These are phyloP conservation scores for Antheraea pernyi DNA, from an alignment of 1,140 invertebrate genomes.

Conservation along the genomic window DNA sequence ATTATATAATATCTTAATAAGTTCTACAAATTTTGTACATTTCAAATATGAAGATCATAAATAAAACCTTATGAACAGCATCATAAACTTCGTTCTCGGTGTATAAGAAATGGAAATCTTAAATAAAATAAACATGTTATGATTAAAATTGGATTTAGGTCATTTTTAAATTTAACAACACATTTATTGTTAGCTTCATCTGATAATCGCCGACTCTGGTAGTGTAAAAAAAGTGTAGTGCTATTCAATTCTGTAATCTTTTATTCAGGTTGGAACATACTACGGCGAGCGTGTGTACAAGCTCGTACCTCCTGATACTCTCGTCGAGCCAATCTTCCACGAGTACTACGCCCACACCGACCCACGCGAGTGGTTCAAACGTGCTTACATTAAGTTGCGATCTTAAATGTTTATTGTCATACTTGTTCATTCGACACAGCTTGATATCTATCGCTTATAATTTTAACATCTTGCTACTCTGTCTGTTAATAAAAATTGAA, in stretches of 20 bases:
- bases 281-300: slow-evolving; percentile 91
- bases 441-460: not conserved
- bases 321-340: slow-evolving; percentile 81
- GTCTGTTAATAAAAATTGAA: not conserved
- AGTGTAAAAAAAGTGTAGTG: too few species aligned
- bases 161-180: too few species aligned
- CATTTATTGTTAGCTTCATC: too few species aligned
- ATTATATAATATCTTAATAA: too few species aligned
- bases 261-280: slow-evolving; percentile 86
- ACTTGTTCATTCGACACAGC: not conserved
- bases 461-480: not conserved
- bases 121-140: too few species aligned
- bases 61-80: too few species aligned
- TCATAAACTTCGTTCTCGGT: too few species aligned
- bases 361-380: slow-evolving; percentile 75
- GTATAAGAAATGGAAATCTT: too few species aligned
- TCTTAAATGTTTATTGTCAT: slow-evolving; percentile 60
- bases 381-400: slow-evolving; percentile 77
- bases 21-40: too few species aligned
- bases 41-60: too few species aligned
- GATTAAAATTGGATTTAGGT: too few species aligned
- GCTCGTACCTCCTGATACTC: slow-evolving; percentile 77
- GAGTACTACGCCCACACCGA: slow-evolving; percentile 87
- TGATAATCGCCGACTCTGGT: too few species aligned
- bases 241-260: not conserved